These are phyloP conservation scores for Tipula confusa DNA, from an alignment of 2,888 invertebrate genomes.

Conservation along the genomic window DNA sequence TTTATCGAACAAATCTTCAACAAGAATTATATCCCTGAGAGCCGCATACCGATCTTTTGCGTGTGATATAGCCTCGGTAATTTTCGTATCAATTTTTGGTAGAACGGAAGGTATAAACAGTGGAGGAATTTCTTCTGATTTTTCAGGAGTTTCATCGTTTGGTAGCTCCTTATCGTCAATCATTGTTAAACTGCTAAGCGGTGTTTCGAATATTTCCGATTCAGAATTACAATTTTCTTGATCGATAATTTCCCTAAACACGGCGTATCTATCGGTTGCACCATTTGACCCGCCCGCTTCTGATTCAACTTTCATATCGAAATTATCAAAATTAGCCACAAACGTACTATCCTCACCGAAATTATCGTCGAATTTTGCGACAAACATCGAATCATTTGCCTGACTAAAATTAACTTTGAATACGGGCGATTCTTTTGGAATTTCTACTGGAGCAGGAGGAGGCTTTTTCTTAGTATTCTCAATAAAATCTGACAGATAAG, in stretches of 20 bases:
- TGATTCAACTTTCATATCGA: conserved; percentile 39
- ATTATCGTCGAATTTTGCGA: conserved; percentile 63
- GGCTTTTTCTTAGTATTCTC: conserved; percentile 48
- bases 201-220: conserved; percentile 30
- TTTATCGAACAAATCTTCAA: conserved; percentile 56
- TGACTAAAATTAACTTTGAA: conserved; percentile 49
- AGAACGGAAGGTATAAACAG: conserved; percentile 38
- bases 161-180: neutral
- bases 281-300: neutral
- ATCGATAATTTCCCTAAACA: conserved; percentile 79
- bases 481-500: conserved; percentile 63
- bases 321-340: conserved; percentile 64
- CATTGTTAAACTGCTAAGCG: conserved; percentile 25
- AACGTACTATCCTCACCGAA: conserved; percentile 56
- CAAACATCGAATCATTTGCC: conserved; percentile 47
- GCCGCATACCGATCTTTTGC: conserved; percentile 77
- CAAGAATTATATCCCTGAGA: conserved; percentile 68
- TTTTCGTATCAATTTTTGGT: conserved; percentile 51
- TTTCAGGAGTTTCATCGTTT: neutral
- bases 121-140: conserved; percentile 35
- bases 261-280: conserved; percentile 78
- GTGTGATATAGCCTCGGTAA: conserved; percentile 50
- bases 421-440: conserved; percentile 40
- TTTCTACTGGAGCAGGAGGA: neutral
- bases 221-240: conserved; percentile 58